phyloP scores from a whole-genome alignment of 2,113 vertebrate species.

The Cettia cetti region DNA sequence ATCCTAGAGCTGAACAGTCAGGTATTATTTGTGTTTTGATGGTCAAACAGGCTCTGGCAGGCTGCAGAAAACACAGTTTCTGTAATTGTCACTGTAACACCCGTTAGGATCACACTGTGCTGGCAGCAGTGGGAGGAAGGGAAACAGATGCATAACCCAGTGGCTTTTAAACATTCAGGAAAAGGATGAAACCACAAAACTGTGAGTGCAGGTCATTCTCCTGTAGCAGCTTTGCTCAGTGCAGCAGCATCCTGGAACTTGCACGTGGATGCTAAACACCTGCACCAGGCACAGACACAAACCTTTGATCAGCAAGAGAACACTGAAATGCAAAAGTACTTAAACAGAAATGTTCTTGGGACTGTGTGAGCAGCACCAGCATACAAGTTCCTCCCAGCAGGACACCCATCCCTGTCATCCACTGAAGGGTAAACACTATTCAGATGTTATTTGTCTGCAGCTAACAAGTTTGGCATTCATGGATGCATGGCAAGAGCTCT shows the following conservation, averaged over 20 bases:
- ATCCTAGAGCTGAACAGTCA: background rate
- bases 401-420: background rate
- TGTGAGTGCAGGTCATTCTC: background rate
- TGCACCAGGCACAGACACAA: background rate
- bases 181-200: background rate
- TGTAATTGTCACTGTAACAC: background rate
- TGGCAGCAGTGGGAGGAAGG: background rate
- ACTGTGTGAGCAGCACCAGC: background rate
- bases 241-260: background rate
- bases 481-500: background rate
- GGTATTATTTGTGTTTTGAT: background rate
- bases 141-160: background rate
- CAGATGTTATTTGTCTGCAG: background rate
- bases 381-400: background rate
- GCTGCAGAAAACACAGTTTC: background rate
- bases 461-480: background rate
- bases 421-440: background rate
- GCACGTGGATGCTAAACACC: background rate
- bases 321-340: background rate
- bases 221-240: background rate
- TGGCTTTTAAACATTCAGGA: background rate
- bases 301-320: background rate
- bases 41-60: background rate
- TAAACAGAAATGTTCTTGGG: background rate
- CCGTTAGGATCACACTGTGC: background rate